Evolutionary conservation across 1,140 invertebrate genomes (phyloP).

Genomic region (Temnothorax nylanderi): DNA sequence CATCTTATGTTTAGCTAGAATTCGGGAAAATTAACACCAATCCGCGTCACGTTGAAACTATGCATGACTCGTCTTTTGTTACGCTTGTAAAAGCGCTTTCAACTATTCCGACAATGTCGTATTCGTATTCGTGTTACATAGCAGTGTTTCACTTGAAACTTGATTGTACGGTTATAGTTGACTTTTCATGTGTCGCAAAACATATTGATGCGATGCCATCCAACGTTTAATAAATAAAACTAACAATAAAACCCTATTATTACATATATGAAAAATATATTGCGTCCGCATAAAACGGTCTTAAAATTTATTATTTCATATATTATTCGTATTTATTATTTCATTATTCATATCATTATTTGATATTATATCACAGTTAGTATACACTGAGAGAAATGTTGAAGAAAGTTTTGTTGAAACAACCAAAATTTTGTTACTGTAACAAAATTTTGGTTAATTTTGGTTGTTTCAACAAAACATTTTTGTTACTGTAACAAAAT

Average conservation of each 20-base stretch:
- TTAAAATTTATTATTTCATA: background rate
- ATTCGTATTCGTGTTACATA: background rate
- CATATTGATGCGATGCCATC: background rate
- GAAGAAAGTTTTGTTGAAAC: too few relatives aligned
- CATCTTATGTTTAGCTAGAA: background rate
- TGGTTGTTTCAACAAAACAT: too few relatives aligned
- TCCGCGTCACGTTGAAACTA: background rate
- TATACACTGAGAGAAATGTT: too few relatives aligned
- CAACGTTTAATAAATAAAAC: background rate
- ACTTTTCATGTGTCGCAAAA: background rate
- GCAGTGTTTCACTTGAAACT: background rate
- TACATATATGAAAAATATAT: background rate
- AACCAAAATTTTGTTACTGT: too few relatives aligned
- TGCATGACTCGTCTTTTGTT: conserved; percentile 20
- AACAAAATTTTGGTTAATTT: too few relatives aligned
- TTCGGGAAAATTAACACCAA: conserved; percentile 1
- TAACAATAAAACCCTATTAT: background rate
- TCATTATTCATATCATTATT: background rate
- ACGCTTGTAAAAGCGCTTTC: background rate
- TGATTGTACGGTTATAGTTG: background rate
- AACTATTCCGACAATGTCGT: conserved; percentile 18
- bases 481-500: too few relatives aligned
- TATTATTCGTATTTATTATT: background rate
- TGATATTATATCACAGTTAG: background rate
- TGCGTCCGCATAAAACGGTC: background rate